Evolutionary conservation across 1,140 invertebrate species (phyloP).

Genomic region (Thalassaphorura encarpata): DNA sequence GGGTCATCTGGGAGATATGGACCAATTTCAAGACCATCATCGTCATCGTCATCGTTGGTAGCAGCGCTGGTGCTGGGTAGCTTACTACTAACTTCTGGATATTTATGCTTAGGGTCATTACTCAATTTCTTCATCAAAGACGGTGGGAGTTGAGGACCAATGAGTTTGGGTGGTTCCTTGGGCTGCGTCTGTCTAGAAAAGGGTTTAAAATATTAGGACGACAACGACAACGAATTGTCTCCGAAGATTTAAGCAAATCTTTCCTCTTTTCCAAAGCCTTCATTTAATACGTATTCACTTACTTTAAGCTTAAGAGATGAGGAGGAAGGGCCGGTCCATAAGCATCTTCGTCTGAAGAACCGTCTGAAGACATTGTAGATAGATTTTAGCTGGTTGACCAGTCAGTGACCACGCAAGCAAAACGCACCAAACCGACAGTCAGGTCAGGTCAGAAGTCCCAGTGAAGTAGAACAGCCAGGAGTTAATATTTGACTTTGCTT

Average conservation of each 20-base stretch:
- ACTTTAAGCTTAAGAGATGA: constrained; percentile 1
- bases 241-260: neutral
- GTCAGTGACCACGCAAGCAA: too few relatives aligned
- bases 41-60: constrained; percentile 14
- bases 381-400: too few relatives aligned
- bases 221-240: neutral
- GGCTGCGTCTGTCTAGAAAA: neutral
- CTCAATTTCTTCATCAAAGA: neutral
- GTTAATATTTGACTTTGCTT: too few relatives aligned
- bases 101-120: neutral
- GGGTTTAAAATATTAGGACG: neutral
- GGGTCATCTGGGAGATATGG: constrained; percentile 32
- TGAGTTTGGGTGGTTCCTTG: neutral
- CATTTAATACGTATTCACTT: neutral
- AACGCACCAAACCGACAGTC: too few relatives aligned
- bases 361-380: too few relatives aligned
- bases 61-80: neutral
- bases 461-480: too few relatives aligned
- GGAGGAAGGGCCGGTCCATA: constrained; percentile 28
- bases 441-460: too few relatives aligned
- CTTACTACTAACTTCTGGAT: neutral
- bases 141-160: constrained; percentile 3
- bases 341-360: constrained; percentile 46
- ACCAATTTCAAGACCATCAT: constrained; percentile 13
- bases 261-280: neutral